Evolutionary conservation across 2,888 invertebrate genomes (phyloP).

Genomic region (Coenonympha glycerion): DNA sequence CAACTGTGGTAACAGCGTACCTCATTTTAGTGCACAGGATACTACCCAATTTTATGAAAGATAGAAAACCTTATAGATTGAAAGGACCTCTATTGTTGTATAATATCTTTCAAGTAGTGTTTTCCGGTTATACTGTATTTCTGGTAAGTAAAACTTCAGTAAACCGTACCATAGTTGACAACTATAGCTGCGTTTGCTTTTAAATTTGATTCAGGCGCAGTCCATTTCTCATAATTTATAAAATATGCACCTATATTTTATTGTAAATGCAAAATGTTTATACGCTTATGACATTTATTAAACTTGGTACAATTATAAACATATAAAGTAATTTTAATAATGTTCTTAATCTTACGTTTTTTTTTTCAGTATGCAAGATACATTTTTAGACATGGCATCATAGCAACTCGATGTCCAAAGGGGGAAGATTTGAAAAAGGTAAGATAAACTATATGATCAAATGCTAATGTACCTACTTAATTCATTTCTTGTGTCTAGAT

Average conservation of each 20-base stretch:
- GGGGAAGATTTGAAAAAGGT: slow-evolving; percentile 49
- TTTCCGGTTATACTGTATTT: slow-evolving; percentile 76
- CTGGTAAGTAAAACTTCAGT: no score
- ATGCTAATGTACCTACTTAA: no score
- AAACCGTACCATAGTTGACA: no score
- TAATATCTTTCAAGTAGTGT: slow-evolving; percentile 80
- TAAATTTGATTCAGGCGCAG: no score
- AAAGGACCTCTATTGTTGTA: slow-evolving; percentile 80
- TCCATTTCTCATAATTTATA: no score
- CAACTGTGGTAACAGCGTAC: slow-evolving; percentile 76
- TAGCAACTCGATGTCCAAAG: slow-evolving; percentile 55
- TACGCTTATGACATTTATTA: no score
- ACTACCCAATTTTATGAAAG: slow-evolving; percentile 82
- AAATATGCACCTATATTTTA: no score
- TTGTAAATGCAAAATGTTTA: no score
- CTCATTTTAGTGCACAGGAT: slow-evolving; percentile 79
- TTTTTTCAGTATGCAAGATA: slow-evolving; percentile 62
- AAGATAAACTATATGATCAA: no score
- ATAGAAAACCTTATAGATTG: slow-evolving; percentile 78
- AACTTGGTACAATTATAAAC: no score
- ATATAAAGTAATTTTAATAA: not conserved
- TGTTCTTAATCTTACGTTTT: not conserved
- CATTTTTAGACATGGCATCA: slow-evolving; percentile 49
- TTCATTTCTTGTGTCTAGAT: no score
- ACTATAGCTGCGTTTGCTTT: no score